Base-by-base conservation (phyloP, 2,113 vertebrate genomes). In the Pedetes capensis region DNA sequence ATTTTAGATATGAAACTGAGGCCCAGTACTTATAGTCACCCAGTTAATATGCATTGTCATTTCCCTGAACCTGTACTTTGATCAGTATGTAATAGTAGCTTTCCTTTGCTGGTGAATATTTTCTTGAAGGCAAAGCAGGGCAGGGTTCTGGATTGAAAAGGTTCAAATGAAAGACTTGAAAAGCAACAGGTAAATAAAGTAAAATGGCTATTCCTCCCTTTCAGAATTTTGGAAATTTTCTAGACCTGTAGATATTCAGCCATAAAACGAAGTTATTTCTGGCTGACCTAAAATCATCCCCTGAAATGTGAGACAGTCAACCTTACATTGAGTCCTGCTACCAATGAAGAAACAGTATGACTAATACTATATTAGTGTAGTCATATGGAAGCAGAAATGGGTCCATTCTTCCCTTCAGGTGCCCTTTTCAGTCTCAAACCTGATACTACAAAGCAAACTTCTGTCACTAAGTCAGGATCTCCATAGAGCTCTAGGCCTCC, bases 1-100 rank as follows among this genome's bases (percentile, higher is more conserved):
- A 47, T 80, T 75, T 69, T 64, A 90, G 25, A 37, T 27, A 68
- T 51, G 34, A 79, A 96, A 63, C 44, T 14, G 27, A 61, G 37
- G 29, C 32, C 59, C 59, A 63, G 88, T 47, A 90, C 64, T 71
- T 39, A 22, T 1, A 44, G 14, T 51, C 66, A 82, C 18, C 12
- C 32, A 32, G 23, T 63, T 75, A 90, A 17, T 76, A 59, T 87
- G 34, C 8, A 3, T 11, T 59, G 5, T 23, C 34, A 6, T 71
- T 57, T 69, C 23, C 74, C 59, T 81, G 71, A 76, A 12, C 44
- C 22, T 47, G 47, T 20, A 34, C 18, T 85, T 81, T 64, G 68
- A 51, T 87, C 25, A 49, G 9, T 90, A 85, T 27, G 51, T 37
- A 17, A 44, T 44, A 44, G 29, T 13, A 71, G 0, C 1, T 79